These are phyloP conservation scores for Penaeus monodon DNA, from an alignment of 2,888 invertebrate species.

Conservation along the genomic window DNA sequence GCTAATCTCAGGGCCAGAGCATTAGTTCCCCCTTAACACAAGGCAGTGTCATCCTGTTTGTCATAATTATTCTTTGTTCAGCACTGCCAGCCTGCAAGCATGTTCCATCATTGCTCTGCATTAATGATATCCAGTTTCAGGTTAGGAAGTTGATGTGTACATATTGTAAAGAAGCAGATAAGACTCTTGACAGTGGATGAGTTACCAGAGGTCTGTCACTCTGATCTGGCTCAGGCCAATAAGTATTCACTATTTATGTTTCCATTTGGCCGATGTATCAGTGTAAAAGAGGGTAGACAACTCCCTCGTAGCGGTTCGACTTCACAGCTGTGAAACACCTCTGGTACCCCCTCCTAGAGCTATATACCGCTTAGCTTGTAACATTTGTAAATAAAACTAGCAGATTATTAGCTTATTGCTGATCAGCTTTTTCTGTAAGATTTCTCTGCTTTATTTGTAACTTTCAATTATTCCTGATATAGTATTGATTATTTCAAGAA, in stretches of 20 bases:
- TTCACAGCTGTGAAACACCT: not conserved
- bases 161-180: conserved; percentile 56
- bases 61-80: conserved; percentile 39
- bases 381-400: conserved; percentile 57
- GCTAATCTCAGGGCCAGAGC: conserved; percentile 34
- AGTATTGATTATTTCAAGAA: conserved; percentile 44
- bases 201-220: not conserved
- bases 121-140: conserved; percentile 47
- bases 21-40: conserved; percentile 32
- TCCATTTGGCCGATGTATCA: conserved; percentile 13
- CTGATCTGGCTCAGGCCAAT: conserved; percentile 2
- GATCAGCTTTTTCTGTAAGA: conserved; percentile 56
- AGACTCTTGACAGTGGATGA: conserved; percentile 5
- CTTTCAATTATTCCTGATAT: conserved; percentile 52
- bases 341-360: conserved; percentile 41
- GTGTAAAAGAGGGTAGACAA: too few relatives aligned
- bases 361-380: conserved; percentile 54
- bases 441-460: conserved; percentile 51
- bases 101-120: conserved; percentile 51
- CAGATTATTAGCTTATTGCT: conserved; percentile 51
- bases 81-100: conserved; percentile 60
- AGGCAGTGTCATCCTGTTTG: conserved; percentile 24
- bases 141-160: conserved; percentile 43
- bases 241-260: conserved; percentile 1
- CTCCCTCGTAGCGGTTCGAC: not conserved